Conservation (phyloP, 2,113 vertebrate species). For the Nestor notabilis region DNA sequence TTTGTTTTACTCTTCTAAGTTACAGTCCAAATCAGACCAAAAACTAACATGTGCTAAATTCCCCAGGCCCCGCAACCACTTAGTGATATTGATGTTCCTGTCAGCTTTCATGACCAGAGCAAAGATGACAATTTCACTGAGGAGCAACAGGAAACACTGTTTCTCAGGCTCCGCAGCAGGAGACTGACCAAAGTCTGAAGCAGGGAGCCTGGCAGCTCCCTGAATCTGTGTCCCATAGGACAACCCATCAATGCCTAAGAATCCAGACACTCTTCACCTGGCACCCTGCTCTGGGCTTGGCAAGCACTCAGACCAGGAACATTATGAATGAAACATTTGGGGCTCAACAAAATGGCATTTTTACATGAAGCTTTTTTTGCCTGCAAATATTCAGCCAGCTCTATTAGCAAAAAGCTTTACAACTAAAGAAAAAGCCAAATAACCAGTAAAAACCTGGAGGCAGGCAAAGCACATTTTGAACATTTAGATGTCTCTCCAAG, state of each 20-base stretch:
- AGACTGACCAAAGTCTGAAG: not conserved
- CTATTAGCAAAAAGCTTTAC: not conserved
- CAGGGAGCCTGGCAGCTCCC: not conserved
- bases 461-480: not conserved
- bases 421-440: not conserved
- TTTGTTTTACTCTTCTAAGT: slow-evolving; percentile 39
- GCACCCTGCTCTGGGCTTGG: not conserved
- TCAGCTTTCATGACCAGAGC: slow-evolving; percentile 46
- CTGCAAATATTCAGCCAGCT: not conserved
- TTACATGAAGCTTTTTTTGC: not conserved
- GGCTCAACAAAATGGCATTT: not conserved
- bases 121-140: slow-evolving; percentile 28
- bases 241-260: not conserved
- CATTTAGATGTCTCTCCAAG: not conserved
- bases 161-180: not conserved
- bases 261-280: not conserved
- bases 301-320: rapidly evolving
- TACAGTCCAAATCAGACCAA: slow-evolving; percentile 36
- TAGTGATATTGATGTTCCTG: slow-evolving; percentile 61
- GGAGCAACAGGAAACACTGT: not conserved
- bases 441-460: not conserved
- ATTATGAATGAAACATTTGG: not conserved
- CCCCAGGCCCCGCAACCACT: slow-evolving; percentile 39
- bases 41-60: slow-evolving; percentile 49
- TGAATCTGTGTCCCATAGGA: rapidly evolving